These are phyloP conservation scores for Saccostrea glomerata DNA, from an alignment of 1,140 invertebrate species.

Conservation along the genomic window DNA sequence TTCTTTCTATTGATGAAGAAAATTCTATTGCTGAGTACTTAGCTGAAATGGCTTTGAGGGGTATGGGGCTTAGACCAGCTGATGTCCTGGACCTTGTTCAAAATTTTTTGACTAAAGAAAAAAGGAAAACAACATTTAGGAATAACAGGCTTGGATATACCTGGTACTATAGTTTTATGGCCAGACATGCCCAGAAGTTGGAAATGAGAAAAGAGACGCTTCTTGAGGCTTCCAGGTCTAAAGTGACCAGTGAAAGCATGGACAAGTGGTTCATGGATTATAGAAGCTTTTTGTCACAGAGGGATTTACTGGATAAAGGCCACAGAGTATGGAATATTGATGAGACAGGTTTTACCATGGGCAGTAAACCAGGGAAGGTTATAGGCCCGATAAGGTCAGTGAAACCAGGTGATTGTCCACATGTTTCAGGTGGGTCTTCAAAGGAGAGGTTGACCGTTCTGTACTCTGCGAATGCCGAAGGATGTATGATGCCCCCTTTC, in stretches of 20 bases:
- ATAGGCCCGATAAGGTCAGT: constrained; percentile 25
- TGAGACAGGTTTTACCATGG: constrained; percentile 50
- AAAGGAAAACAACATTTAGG: constrained; percentile 29
- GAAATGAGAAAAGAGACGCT: constrained; percentile 44
- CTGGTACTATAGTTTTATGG: constrained; percentile 43
- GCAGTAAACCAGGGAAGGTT: constrained; percentile 46
- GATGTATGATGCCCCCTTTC: constrained; percentile 44
- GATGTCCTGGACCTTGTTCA: constrained; percentile 43
- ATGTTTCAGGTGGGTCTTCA: constrained; percentile 18
- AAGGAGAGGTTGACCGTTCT: constrained; percentile 43
- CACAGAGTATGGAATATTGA: constrained; percentile 46
- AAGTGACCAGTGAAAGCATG: neutral
- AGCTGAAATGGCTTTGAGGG: constrained; percentile 43
- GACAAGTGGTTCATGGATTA: constrained; percentile 42
- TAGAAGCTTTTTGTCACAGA: constrained; percentile 28
- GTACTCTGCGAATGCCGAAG: constrained; percentile 44
- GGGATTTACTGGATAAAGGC: constrained; percentile 42
- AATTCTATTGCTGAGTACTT: constrained; percentile 31
- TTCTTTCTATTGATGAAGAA: constrained; percentile 32
- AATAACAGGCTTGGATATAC: constrained; percentile 32
- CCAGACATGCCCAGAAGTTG: constrained; percentile 25
- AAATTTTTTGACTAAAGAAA: constrained; percentile 45
- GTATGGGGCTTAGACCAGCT: constrained; percentile 47
- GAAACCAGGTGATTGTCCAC: neutral
- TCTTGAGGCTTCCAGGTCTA: constrained; percentile 28